phyloP scores from a whole-genome alignment of 2,797 vertebrate genomes.

The Phoxinus dragarum region DNA sequence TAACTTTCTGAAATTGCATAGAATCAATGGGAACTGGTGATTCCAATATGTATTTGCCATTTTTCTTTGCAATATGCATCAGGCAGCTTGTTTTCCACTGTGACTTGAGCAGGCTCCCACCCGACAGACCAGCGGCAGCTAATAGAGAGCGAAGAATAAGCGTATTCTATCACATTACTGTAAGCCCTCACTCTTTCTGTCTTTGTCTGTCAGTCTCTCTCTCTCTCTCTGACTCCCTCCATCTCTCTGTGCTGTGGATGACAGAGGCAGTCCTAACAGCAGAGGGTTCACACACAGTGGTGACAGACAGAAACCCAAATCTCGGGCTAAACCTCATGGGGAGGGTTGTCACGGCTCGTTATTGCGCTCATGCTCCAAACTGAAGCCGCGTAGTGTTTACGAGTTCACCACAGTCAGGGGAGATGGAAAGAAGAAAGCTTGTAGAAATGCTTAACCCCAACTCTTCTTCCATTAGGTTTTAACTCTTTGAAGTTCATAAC shows the following conservation, averaged over 20 bases:
- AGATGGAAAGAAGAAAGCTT: conserved; percentile 25
- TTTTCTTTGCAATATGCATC: conserved; percentile 28
- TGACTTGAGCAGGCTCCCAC: conserved; percentile 9
- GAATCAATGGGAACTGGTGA: not conserved
- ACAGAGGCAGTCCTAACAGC: conserved; percentile 44
- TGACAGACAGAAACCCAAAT: conserved; percentile 50
- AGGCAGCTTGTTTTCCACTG: not conserved
- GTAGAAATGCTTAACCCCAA: conserved; percentile 15
- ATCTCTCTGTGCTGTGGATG: conserved; percentile 54
- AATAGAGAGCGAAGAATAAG: conserved; percentile 63
- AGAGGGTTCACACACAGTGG: conserved; percentile 29
- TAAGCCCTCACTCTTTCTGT: conserved; percentile 29
- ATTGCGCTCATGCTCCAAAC: conserved; percentile 27
- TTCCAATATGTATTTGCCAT: not conserved
- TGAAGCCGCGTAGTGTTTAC: conserved; percentile 18
- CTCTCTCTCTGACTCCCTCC: conserved; percentile 49
- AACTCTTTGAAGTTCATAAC: not conserved
- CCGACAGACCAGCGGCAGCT: conserved; percentile 50
- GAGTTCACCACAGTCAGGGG: conserved; percentile 3
- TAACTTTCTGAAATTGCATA: not conserved
- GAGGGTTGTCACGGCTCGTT: conserved; percentile 45
- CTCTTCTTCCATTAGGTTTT: conserved; percentile 20
- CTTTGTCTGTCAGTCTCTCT: conserved; percentile 16
- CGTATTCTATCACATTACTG: conserved; percentile 54
- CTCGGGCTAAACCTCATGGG: conserved; percentile 28